phyloP scores from a whole-genome alignment of 1,140 invertebrate genomes.

The Stenopsyche tienmushanensis region DNA sequence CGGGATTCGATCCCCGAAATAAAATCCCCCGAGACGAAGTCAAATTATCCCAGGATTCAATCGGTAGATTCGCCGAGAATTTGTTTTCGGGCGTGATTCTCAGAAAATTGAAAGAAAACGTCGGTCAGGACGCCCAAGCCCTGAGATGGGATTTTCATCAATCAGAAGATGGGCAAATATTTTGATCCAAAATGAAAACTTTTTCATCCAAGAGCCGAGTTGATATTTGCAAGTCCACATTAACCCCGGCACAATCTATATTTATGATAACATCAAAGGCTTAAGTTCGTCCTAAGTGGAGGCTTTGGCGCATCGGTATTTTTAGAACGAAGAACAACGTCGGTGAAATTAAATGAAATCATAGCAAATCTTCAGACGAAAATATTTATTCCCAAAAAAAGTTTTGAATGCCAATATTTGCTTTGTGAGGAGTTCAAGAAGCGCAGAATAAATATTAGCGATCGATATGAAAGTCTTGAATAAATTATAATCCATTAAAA shows the following conservation, averaged over 20 bases:
- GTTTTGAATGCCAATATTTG: too few species aligned
- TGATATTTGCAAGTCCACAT: background rate
- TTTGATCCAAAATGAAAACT: conserved; percentile 25
- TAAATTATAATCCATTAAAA: too few species aligned
- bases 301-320: too few species aligned
- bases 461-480: too few species aligned
- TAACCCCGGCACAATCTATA: background rate
- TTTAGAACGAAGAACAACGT: background rate
- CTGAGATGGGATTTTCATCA: conserved; percentile 25
- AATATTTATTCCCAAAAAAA: too few species aligned
- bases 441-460: too few species aligned
- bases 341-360: too few species aligned
- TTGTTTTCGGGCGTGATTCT: conserved; percentile 30
- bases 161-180: conserved; percentile 28
- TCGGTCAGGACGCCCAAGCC: too few species aligned
- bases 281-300: background rate
- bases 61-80: conserved; percentile 15
- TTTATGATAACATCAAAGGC: conserved; percentile 1
- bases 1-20: conserved; percentile 27
- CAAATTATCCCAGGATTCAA: conserved; percentile 34
- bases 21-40: conserved; percentile 32
- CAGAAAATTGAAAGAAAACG: conserved; percentile 29
- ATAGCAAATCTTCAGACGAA: too few species aligned
- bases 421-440: too few species aligned
- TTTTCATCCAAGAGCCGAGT: background rate